phyloP scores from a whole-genome alignment of 2,113 vertebrate species.

The Pelmatolapia mariae region DNA sequence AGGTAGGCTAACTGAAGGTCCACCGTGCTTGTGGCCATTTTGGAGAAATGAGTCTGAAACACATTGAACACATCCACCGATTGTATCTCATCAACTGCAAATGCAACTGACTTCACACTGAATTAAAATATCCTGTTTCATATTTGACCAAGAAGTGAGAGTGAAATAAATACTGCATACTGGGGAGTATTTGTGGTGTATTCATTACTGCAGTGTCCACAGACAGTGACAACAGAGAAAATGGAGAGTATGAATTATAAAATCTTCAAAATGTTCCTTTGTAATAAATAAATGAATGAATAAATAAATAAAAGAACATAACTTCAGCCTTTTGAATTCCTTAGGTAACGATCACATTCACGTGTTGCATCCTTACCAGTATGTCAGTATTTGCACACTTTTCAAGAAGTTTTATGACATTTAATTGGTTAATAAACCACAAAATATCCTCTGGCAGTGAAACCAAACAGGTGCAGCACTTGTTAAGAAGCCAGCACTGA shows the following conservation, averaged over 20 bases:
- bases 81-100: neutral
- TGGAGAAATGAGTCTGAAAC: slow-evolving; percentile 1
- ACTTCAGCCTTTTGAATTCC: neutral
- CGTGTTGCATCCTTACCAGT: neutral
- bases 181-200: neutral
- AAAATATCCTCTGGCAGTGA: neutral
- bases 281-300: neutral
- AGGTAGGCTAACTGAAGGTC: slow-evolving; percentile 2
- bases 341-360: neutral
- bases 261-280: neutral
- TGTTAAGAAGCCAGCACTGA: neutral
- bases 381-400: neutral
- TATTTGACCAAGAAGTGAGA: neutral
- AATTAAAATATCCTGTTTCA: neutral
- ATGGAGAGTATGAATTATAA: neutral
- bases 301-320: neutral
- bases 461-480: neutral
- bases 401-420: neutral
- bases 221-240: neutral
- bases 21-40: neutral
- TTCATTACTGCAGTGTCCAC: neutral
- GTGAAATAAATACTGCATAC: neutral
- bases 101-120: neutral
- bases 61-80: neutral
- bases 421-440: neutral